Percentiles rank a stretch among this genome's conserved stretches.
Conservation (phyloP, 2,888 invertebrate species). For the Tipula vernalis region DNA sequence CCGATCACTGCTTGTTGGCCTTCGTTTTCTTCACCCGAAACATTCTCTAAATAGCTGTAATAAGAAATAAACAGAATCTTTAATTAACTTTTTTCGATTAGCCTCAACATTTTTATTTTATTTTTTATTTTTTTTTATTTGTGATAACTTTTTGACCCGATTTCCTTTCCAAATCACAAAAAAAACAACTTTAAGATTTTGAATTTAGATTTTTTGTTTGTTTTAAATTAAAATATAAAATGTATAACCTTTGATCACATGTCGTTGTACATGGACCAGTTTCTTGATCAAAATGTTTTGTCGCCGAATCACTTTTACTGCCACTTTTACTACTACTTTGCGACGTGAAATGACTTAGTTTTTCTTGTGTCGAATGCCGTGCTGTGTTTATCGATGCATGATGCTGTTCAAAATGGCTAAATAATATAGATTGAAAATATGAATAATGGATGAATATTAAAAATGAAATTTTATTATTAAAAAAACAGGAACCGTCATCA, state of each 20-base stretch:
- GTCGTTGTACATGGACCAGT: slow-evolving; percentile 6
- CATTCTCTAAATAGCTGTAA: neutral
- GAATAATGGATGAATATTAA: neutral
- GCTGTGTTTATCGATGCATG: slow-evolving; percentile 30
- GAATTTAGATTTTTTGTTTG: neutral
- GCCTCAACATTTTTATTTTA: neutral
- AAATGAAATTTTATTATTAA: neutral
- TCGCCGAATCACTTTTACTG: neutral
- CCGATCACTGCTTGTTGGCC: neutral
- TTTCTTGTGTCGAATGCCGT: slow-evolving; percentile 22
- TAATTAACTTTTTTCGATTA: neutral
- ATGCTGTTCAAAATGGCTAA: slow-evolving; percentile 30
- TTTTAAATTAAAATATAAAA: neutral
- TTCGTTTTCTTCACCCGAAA: neutral
- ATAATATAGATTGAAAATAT: neutral
- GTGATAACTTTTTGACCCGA: neutral
- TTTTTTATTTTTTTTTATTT: neutral
- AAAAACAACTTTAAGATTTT: neutral
- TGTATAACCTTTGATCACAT: slow-evolving; percentile 6
- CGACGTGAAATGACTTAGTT: slow-evolving; percentile 15
- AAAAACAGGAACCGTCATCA: neutral
- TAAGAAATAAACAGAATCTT: neutral
- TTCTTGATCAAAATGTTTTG: neutral
- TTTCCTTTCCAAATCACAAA: neutral
- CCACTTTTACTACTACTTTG: neutral